Conservation (phyloP, 2,113 vertebrate species). For the Motacilla alba region DNA sequence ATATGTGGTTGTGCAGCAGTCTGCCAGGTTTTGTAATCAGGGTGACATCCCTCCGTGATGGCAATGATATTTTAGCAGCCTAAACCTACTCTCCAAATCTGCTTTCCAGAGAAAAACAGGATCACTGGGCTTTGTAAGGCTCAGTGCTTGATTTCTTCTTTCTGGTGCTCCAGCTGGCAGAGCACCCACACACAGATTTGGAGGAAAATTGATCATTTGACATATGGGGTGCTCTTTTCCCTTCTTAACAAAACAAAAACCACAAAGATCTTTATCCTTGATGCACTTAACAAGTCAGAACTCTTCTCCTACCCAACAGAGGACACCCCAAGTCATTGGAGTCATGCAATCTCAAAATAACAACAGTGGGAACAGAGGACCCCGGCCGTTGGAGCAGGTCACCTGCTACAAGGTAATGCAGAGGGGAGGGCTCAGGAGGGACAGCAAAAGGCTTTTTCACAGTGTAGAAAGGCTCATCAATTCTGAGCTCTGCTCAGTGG, state of each 20-base stretch:
- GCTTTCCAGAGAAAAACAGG: neutral
- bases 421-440: neutral
- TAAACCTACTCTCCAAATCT: conserved; percentile 25
- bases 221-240: conserved; percentile 14
- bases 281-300: conserved; percentile 87
- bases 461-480: neutral
- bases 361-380: conserved; percentile 86
- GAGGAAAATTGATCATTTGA: conserved; percentile 3
- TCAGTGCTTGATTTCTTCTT: neutral
- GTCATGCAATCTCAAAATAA: conserved; percentile 84
- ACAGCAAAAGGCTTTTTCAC: neutral
- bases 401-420: conserved; percentile 94
- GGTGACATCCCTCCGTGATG: neutral
- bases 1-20: neutral
- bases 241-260: conserved; percentile 74
- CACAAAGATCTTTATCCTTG: conserved; percentile 79
- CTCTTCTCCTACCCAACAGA: conserved; percentile 79
- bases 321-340: conserved; percentile 81
- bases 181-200: conserved; percentile 13
- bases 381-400: conserved; percentile 95
- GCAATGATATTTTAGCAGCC: conserved; percentile 6
- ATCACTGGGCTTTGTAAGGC: neutral
- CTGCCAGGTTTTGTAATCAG: conserved; percentile 5
- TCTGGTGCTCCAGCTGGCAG: conserved; percentile 37
- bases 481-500: neutral